Evolutionary conservation across 1,140 invertebrate genomes (phyloP).

Genomic region (Bombus breviceps): DNA sequence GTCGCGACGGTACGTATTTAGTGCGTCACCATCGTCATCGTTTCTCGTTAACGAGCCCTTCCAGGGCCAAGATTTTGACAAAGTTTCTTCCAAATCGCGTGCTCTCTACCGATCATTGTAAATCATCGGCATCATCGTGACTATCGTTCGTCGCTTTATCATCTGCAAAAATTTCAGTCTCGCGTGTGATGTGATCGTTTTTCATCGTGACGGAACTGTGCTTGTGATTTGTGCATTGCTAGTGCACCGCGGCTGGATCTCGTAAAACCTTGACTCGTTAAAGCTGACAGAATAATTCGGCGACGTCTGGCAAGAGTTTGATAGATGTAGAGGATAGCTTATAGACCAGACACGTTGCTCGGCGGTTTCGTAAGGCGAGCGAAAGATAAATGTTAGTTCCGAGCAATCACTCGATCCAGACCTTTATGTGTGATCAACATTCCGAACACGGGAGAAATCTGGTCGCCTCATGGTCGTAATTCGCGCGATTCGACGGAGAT

Average conservation of each 20-base stretch:
- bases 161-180: not conserved
- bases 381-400: not conserved
- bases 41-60: not conserved
- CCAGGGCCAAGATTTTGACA: not conserved
- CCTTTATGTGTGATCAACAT: not conserved
- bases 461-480: not conserved
- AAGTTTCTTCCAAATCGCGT: not conserved
- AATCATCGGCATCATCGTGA: conserved; percentile 6
- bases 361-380: not conserved
- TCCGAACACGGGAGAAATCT: not conserved
- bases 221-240: conserved; percentile 55
- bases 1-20: conserved; percentile 77
- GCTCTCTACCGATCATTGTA: not conserved
- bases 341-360: not conserved
- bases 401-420: not conserved
- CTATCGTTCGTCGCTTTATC: not conserved
- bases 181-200: conserved; percentile 65
- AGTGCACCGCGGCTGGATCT: not conserved
- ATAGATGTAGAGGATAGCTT: not conserved
- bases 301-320: not conserved
- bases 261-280: not conserved
- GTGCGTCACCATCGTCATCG: conserved; percentile 54
- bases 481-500: not conserved
- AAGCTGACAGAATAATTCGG: not conserved
- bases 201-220: conserved; percentile 45